These are phyloP conservation scores for Cylas formicarius DNA, from an alignment of 1,140 invertebrate species.

Conservation along the genomic window DNA sequence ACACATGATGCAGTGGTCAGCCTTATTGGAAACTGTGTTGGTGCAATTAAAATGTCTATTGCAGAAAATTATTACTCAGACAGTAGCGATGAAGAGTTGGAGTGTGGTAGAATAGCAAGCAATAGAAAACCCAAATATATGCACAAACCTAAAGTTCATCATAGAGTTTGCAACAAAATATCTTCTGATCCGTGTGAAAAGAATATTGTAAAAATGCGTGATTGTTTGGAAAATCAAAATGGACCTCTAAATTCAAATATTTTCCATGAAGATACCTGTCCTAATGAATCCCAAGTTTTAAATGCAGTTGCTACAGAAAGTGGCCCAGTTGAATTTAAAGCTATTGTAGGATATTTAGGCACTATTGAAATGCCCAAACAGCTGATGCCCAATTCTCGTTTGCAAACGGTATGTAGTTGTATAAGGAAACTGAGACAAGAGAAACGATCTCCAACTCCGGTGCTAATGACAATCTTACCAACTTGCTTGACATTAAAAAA, in stretches of 20 bases:
- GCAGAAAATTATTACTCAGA: constrained; percentile 84
- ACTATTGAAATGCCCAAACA: constrained; percentile 93
- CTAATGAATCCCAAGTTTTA: not conserved
- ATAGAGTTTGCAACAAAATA: constrained; percentile 23
- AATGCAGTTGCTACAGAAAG: constrained; percentile 38
- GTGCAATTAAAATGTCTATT: constrained; percentile 70
- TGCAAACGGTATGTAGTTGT: constrained; percentile 68
- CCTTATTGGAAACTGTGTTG: constrained; percentile 78
- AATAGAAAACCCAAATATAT: constrained; percentile 58
- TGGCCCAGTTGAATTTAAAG: constrained; percentile 66
- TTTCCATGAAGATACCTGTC: constrained; percentile 11
- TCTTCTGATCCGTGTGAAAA: constrained; percentile 21
- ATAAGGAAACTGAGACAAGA: constrained; percentile 84
- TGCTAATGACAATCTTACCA: constrained; percentile 76
- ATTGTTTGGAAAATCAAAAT: constrained; percentile 5
- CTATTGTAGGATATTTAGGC: constrained; percentile 87
- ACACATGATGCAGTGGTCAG: constrained; percentile 89
- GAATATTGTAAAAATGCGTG: constrained; percentile 11
- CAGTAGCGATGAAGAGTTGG: constrained; percentile 69
- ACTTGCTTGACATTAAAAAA: constrained; percentile 72
- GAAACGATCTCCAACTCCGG: constrained; percentile 78
- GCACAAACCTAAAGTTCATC: constrained; percentile 40
- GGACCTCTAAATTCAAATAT: constrained; percentile 10
- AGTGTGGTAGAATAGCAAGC: constrained; percentile 45
- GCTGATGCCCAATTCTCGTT: constrained; percentile 64